Base-by-base conservation (phyloP, 2,113 vertebrate species). In the Urocolius indicus region DNA sequence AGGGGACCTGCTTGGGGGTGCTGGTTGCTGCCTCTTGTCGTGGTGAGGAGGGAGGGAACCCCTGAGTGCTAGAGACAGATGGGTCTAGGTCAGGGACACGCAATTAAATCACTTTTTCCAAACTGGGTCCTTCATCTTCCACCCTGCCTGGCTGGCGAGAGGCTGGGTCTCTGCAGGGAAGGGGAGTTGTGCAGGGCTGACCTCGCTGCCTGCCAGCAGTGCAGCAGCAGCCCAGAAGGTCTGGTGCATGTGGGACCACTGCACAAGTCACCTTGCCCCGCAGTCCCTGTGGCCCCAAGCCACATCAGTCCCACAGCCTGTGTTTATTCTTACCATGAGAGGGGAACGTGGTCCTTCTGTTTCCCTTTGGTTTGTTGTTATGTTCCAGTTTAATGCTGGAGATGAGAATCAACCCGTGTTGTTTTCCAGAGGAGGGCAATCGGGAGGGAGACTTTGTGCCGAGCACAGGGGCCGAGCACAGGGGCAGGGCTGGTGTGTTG, bases 401-500 rank as follows among this genome's bases (percentile, higher is more conserved):
- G 65, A 7, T 34, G 24, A 48, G 30, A 74, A 30, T n/a, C 45
- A 16, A 45, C 32, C 30, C 26, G 45, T 0, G 90, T 94, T 58
- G 66, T 80, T 80, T 62, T 41, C 26, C 4, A 4, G 46, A n/a
- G 27, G 22, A 89, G 38, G 11, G 45, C 43, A 73, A 1, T 63
- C 9, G 5, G 48, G 48, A 88, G 19, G 1, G 2, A 69, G 51
- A 43, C 36, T 72, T 83, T 19, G 63, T 71, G 79, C 59, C 0
- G 0, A 65, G 82, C 71, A 27, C 24, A 5, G 0, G 0, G 17
- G 52, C 52, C 0, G 0, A 65, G 82, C 71, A 27, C 24, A 5
- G 0, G 0, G 17, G 52, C 52, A 7, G 51, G 2, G 9, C 77
- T 66, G 36, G 5, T 0, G 0, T 32, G 19, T 49, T 52, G 38